Base-by-base conservation (phyloP, 2,797 vertebrate genomes). In the Cossypha heuglini region DNA sequence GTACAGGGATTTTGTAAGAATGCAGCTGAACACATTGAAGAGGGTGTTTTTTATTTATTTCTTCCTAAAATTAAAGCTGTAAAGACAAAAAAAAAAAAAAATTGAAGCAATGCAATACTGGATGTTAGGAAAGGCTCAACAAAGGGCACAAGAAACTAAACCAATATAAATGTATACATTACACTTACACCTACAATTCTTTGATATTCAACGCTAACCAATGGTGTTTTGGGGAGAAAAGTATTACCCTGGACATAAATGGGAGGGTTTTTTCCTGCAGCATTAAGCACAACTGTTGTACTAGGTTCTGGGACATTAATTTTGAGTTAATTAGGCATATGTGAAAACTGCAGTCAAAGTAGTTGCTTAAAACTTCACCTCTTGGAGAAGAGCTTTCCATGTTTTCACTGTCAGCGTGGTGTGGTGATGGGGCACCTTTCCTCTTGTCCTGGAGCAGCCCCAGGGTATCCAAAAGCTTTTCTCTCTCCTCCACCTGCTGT, bases 391-490 rank as follows among this genome's bases (percentile, higher is more conserved):
- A 81, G 33, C 57, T 29, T n/a, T n/a, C 26, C 48, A 22, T 0
- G 0, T 83, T 43, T 55, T 40, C 1, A 1, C 10, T 35, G 28
- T 37, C 0, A 3, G 17, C 5, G 29, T 55, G 29, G 16, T 29
- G 37, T 5, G 22, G 48, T 45, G 49, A 37, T 1, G 3, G 63
- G 43, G 12, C 13, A 13, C 24, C 18, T 71, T 68, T 63, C 29
- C 13, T 71, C 16, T 42, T 58, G 20, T 8, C 25, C 68, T 40
- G 18, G 20, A 77, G 42, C 48, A 73, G 31, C 48, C 37, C 12
- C 28, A 28, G n/a, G 6, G 29, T n/a, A 31, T 29, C 13, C 28
- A 24, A 62, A 77, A 46, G 5, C 4, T 77, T 77, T 80, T 33
- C 33, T 33, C 52, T 52, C 62, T 24, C 4, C 33, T 49, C 52